A percentile compares a stretch with the other conserved stretches of the same genome.
phyloP scores from a whole-genome alignment of 2,113 vertebrate species.

The Thomomys bottae region DNA sequence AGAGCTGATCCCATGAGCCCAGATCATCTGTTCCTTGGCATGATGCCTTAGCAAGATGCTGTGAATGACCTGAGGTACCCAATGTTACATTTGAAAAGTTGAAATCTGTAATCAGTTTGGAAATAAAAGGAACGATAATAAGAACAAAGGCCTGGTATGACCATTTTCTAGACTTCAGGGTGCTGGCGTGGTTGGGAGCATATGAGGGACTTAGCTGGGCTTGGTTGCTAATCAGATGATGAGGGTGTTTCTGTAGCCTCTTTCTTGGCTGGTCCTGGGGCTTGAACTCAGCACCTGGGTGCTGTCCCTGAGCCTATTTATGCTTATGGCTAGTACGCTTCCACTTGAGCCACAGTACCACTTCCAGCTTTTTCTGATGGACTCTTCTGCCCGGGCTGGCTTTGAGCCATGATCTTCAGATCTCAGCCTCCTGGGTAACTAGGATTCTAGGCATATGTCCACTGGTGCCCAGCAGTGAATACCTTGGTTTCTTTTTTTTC shows the following conservation, averaged over 20 bases:
- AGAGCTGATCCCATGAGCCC: constrained; percentile 62
- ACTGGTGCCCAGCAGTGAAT: too few relatives aligned
- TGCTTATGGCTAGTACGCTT: too few relatives aligned
- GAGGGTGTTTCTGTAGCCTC: not conserved
- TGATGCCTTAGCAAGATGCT: constrained; percentile 51
- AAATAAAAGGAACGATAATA: constrained; percentile 75
- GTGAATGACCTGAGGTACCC: constrained; percentile 42
- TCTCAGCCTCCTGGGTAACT: too few relatives aligned
- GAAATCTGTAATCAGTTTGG: constrained; percentile 68
- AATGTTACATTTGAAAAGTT: constrained; percentile 62
- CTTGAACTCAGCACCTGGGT: too few relatives aligned
- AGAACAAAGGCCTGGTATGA: constrained; percentile 58
- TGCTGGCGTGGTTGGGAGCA: not conserved
- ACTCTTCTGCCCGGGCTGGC: too few relatives aligned
- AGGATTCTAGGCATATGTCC: too few relatives aligned
- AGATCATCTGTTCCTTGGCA: constrained; percentile 61
- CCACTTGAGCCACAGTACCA: too few relatives aligned
- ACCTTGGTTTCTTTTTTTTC: too few relatives aligned
- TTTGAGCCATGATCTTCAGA: too few relatives aligned
- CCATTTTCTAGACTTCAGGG: constrained; percentile 15
- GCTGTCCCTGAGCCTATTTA: too few relatives aligned
- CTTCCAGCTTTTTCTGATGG: too few relatives aligned
- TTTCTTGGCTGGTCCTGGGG: too few relatives aligned
- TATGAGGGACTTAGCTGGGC: not conserved
- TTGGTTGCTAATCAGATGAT: not conserved